phyloP scores from a whole-genome alignment of 1,140 invertebrate genomes.

The Polypedilum vanderplanki region DNA sequence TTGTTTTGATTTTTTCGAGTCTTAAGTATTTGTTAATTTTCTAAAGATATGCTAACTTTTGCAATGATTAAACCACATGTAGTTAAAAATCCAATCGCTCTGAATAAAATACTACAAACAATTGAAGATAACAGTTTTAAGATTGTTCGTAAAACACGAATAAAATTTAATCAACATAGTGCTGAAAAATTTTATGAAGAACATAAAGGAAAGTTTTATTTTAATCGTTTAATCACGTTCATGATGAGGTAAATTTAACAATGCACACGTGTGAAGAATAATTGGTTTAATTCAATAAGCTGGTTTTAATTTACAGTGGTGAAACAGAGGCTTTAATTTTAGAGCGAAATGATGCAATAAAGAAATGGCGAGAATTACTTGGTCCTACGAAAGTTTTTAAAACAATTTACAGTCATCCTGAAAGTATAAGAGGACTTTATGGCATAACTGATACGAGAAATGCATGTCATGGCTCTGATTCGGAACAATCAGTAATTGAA shows the following conservation, averaged over 20 bases:
- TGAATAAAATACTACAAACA: conserved; percentile 58
- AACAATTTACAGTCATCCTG: conserved; percentile 67
- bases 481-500: conserved; percentile 58
- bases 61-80: conserved; percentile 71
- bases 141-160: conserved; percentile 61
- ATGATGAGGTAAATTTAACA: conserved; percentile 62
- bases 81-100: conserved; percentile 57
- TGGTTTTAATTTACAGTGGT: conserved; percentile 56
- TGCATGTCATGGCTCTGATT: conserved; percentile 88
- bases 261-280: background rate
- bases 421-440: conserved; percentile 70
- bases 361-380: conserved; percentile 71
- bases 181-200: conserved; percentile 76
- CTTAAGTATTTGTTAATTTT: conserved; percentile 26
- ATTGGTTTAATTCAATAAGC: conserved; percentile 32
- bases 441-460: conserved; percentile 89
- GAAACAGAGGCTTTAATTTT: conserved; percentile 71
- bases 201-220: conserved; percentile 82
- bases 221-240: conserved; percentile 74
- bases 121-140: conserved; percentile 67
- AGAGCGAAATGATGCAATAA: conserved; percentile 64
- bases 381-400: conserved; percentile 82
- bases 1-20: background rate
- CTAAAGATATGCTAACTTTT: conserved; percentile 48
- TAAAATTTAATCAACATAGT: conserved; percentile 53